Percentiles rank a stretch among this genome's conserved stretches.
These are phyloP conservation scores for Noctilio leporinus DNA, from an alignment of 2,113 vertebrate genomes.

Conservation along the genomic window DNA sequence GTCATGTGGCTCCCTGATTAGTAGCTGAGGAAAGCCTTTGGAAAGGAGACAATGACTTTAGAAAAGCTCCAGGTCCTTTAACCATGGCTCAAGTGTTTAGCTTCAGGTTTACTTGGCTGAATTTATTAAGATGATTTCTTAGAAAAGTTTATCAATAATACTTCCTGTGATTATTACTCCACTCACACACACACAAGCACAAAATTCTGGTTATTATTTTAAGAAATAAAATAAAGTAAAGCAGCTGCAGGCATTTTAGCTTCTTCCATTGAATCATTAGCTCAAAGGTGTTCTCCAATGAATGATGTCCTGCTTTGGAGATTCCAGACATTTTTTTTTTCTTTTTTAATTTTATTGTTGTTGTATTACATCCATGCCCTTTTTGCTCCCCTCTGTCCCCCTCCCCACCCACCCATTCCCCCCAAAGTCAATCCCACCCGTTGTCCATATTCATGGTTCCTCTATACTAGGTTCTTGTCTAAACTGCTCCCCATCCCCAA, in stretches of 20 bases:
- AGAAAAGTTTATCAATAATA: background rate
- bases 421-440: no score
- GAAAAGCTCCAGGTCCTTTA: background rate
- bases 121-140: background rate
- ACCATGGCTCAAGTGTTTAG: background rate
- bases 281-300: background rate
- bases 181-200: background rate
- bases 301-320: background rate
- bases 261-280: background rate
- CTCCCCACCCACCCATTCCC: no score
- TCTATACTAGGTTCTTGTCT: no score
- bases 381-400: no score
- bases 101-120: background rate
- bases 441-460: no score
- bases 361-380: no score
- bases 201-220: background rate
- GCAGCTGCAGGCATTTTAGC: background rate
- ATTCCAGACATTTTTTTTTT: background rate
- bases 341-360: no score
- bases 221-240: background rate
- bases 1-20: background rate
- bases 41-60: background rate
- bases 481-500: no score
- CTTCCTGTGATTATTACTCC: background rate
- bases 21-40: background rate